Evolutionary conservation across 1,140 invertebrate genomes (phyloP), one percentile per base, ranked within the genome.

Genomic region (Macrocentrus cingulum): DNA sequence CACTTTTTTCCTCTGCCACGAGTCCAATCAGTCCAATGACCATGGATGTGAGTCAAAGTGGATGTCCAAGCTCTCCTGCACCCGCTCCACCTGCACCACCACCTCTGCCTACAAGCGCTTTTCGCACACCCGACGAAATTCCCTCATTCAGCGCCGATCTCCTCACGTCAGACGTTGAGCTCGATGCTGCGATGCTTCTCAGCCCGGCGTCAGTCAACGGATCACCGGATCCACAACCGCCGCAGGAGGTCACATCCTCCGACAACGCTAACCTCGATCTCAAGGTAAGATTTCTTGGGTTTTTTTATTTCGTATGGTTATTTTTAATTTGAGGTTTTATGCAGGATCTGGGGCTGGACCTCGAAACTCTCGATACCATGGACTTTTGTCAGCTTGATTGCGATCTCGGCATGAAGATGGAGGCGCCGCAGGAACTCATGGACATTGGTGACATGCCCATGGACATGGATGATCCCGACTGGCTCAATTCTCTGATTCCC

Each of bases 401-500:
- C 56, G 82, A 83, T 41, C 61, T 82, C 0, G 77, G 72, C 2
- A 72, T 76, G 0, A 77, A 79, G 53, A 75, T 76, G 68, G 75
- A 76, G 59, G 55, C 67, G 0, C 66, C 69, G 0, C 71, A 75
- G 44, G 81, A 83, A 54, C 55, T 82, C 2, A 79, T 78, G 72
- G 79, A 80, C 37, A 76, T 80, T 4, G 74, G 72, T 7, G 76
- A 80, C 9, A 80, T 84, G 67, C 79, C 83, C 0, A 88, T 87
- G 85, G 87, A 88, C 63, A 88, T 89, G 73, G 88, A 91, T 62
- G 84, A 85, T 63, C 79, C 84, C 0, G 86, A 88, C 66, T 91
- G 88, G 88, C 71, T 91, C 37, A 88, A 90, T 53, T 85, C 84
- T 1, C 76, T 89, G 34, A 82, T 89, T 73, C 81, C 80, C 1